These are phyloP conservation scores for Amphibalanus amphitrite DNA, from an alignment of 1,140 invertebrate genomes.

Conservation along the genomic window DNA sequence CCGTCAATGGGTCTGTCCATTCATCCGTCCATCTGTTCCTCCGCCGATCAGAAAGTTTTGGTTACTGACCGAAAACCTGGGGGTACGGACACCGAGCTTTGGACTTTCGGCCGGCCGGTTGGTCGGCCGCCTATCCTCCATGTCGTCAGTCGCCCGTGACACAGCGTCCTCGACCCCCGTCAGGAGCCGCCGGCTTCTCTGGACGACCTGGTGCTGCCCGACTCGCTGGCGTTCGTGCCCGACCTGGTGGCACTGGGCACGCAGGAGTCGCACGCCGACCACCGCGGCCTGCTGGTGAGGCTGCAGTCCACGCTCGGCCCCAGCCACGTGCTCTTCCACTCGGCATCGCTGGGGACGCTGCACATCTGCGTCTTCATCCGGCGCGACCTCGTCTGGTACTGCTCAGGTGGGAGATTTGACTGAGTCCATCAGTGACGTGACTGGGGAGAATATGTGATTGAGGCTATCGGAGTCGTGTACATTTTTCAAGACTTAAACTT, in stretches of 20 bases:
- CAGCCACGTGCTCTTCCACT: conserved; percentile 69
- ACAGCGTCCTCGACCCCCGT: conserved; percentile 13
- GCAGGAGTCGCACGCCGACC: conserved; percentile 59
- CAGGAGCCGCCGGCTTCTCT: conserved; percentile 40
- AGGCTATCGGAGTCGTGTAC: no score
- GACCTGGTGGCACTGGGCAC: conserved; percentile 83
- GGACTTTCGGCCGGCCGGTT: neutral
- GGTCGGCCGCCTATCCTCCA: neutral
- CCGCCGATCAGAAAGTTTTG: no score
- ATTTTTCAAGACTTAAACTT: no score
- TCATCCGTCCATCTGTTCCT: no score
- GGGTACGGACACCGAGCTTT: neutral
- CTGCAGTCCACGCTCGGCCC: conserved; percentile 81
- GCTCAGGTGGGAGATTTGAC: conserved; percentile 36
- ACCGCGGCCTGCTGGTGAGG: conserved; percentile 30
- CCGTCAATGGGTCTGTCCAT: no score
- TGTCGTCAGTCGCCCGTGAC: conserved; percentile 3
- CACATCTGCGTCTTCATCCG: conserved; percentile 70
- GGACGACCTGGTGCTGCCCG: conserved; percentile 74
- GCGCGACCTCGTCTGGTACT: conserved; percentile 84
- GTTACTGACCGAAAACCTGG: neutral
- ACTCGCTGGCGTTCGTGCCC: conserved; percentile 60
- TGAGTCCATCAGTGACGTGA: no score
- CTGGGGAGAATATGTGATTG: no score
- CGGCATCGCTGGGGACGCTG: conserved; percentile 62